Conservation (phyloP, 2,888 invertebrate genomes). For the Drosophila nr. medialis region DNA sequence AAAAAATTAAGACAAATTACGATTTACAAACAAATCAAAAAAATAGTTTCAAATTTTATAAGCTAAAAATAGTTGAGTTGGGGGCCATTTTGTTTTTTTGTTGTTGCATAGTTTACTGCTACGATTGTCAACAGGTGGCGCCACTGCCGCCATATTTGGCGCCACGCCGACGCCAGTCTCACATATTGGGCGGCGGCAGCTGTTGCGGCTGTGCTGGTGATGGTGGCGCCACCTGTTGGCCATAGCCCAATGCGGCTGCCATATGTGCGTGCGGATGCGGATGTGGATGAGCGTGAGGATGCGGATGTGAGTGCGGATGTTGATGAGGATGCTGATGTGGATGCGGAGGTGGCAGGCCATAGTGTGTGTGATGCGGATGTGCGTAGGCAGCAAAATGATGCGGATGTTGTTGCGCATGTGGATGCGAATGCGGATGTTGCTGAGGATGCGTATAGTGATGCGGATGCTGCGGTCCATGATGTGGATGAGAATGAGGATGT, state of each 20-base stretch:
- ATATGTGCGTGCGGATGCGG: slow-evolving; percentile 62
- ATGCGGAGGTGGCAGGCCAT: slow-evolving; percentile 37
- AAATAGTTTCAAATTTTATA: slow-evolving; percentile 21
- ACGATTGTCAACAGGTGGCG: slow-evolving; percentile 78
- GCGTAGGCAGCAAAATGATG: slow-evolving; percentile 43
- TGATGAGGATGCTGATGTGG: slow-evolving; percentile 36
- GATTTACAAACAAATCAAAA: slow-evolving; percentile 11
- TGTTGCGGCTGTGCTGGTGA: slow-evolving; percentile 33
- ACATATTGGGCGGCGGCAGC: slow-evolving; percentile 54
- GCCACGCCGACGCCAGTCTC: slow-evolving; percentile 78
- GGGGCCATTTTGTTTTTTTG: slow-evolving; percentile 1
- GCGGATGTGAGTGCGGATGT: slow-evolving; percentile 50
- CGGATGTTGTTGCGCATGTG: slow-evolving; percentile 45
- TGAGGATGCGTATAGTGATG: slow-evolving; percentile 60
- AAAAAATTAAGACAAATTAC: slow-evolving; percentile 11
- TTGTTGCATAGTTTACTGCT: slow-evolving; percentile 8
- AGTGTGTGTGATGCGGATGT: slow-evolving; percentile 57
- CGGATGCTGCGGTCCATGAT: slow-evolving; percentile 43
- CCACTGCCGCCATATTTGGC: slow-evolving; percentile 68
- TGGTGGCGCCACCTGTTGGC: slow-evolving; percentile 66
- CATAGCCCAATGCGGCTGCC: slow-evolving; percentile 69
- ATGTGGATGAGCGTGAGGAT: slow-evolving; percentile 56
- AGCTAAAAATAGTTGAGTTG: slow-evolving; percentile 44
- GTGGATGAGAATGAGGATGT: slow-evolving; percentile 53
- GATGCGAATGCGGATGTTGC: slow-evolving; percentile 51